Percentiles rank a stretch among this genome's conserved stretches.
Conservation (phyloP, 2,888 invertebrate species). For the Athripsodes cinereus region DNA sequence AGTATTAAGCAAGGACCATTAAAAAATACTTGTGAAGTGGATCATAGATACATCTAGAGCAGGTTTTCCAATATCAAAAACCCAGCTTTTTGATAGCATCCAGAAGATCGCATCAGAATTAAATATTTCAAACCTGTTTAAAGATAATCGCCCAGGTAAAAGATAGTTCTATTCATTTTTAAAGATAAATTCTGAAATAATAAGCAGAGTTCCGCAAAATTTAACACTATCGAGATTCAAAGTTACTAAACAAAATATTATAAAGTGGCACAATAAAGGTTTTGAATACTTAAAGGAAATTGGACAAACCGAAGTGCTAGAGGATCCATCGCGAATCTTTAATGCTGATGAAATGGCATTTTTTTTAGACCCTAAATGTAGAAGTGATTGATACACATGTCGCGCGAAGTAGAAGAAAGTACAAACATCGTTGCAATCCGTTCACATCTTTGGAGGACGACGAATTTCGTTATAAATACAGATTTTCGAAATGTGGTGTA, state of each 20-base stretch:
- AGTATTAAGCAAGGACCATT: constrained; percentile 25
- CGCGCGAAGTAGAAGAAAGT: neutral
- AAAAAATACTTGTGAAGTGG: constrained; percentile 27
- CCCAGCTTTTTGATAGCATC: constrained; percentile 26
- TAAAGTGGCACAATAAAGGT: neutral
- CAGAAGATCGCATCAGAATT: constrained; percentile 22
- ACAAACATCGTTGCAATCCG: constrained; percentile 1
- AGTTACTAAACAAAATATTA: neutral
- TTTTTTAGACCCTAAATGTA: constrained; percentile 30
- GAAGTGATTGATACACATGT: neutral
- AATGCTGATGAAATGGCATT: constrained; percentile 27
- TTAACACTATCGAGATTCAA: neutral
- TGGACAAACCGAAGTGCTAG: neutral
- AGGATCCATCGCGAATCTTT: constrained; percentile 9
- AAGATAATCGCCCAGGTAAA: constrained; percentile 24
- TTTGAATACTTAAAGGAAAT: neutral
- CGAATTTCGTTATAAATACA: constrained; percentile 4
- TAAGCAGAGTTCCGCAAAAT: constrained; percentile 13
- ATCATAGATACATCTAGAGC: constrained; percentile 20
- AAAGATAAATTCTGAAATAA: constrained; percentile 25
- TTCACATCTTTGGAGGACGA: neutral
- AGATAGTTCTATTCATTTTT: constrained; percentile 23
- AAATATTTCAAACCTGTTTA: constrained; percentile 23
- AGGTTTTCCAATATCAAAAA: constrained; percentile 26
- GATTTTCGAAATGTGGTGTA: neutral